Evolutionary conservation across 2,888 invertebrate genomes (phyloP), one percentile per base, ranked within the genome.

Genomic region (Ennomos erosarius): DNA sequence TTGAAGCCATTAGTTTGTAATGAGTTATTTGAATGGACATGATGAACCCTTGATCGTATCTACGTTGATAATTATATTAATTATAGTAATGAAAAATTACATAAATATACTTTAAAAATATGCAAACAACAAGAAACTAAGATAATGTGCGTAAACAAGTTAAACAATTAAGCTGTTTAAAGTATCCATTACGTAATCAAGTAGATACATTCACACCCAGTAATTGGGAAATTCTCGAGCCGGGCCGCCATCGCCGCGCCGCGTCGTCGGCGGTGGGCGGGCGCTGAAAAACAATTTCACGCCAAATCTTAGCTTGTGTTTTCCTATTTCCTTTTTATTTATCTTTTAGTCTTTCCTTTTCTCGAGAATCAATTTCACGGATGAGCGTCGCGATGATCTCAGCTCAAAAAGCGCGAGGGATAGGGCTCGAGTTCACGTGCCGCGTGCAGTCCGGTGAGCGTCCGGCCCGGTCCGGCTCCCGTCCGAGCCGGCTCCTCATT

Each of bases 251-350:
- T 73, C 78, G 73, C 74, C 74, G 75, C 64, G 71, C 77, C 79
- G 79, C 74, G 78, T 49, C 81, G 79, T 70, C 84, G 80, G 73
- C 75, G 81, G 80, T 78, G 82, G 83, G 84, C 79, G 87, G 87
- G 84, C 78, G 88, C 84, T 88, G 87, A 90, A 92, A 91, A 90
- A 92, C 92, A 92, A 92, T 92, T 92, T 92, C 91, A 92, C 92
- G 92, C 92, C 92, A 92, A 92, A 92, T 92, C 92, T 92, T 91
- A 90, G 89, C 90, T 88, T 88, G 90, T 92, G 91, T 92, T 92
- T 91, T 91, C 89, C 89, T 92, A 91, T 92, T 92, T 92, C 90
- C 90, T 89, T 92, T 90, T 92, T 91, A 91, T 92, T 92, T 92
- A 91, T 92, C 90, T 90, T 90, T 90, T 86, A 88, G 89, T 90